Evolutionary conservation across 2,797 vertebrate species (phyloP).

Genomic region (Gephyroberyx darwinii): DNA sequence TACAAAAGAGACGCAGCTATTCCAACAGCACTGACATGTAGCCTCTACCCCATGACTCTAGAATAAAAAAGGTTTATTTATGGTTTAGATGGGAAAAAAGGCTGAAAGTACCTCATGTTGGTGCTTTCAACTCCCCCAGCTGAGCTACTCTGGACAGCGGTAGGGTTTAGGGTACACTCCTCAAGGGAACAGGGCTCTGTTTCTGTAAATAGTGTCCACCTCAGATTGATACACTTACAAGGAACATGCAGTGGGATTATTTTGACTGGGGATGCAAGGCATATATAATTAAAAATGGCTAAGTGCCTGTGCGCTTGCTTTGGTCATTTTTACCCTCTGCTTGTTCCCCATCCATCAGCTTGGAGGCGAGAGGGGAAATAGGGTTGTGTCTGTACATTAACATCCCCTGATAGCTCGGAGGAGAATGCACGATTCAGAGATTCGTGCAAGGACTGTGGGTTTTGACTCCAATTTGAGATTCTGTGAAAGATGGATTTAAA

Average conservation of each 20-base stretch:
- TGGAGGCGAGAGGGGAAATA: slow-evolving; percentile 30
- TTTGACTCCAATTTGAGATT: slow-evolving; percentile 22
- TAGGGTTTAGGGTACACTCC: slow-evolving; percentile 36
- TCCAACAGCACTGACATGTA: slow-evolving; percentile 73
- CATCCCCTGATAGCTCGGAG: slow-evolving; percentile 6
- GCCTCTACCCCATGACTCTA: slow-evolving; percentile 66
- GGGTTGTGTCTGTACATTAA: slow-evolving; percentile 40
- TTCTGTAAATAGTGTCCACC: slow-evolving; percentile 66
- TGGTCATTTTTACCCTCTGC: slow-evolving; percentile 48
- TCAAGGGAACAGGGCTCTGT: slow-evolving; percentile 33
- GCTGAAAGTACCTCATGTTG: slow-evolving; percentile 70
- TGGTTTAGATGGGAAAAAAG: slow-evolving; percentile 59
- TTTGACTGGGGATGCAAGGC: slow-evolving; percentile 65
- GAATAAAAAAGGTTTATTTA: slow-evolving; percentile 75
- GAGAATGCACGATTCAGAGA: slow-evolving; percentile 56
- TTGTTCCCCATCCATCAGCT: slow-evolving; percentile 58
- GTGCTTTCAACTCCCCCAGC: slow-evolving; percentile 69
- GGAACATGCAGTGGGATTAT: slow-evolving; percentile 62
- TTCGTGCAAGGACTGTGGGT: slow-evolving; percentile 27
- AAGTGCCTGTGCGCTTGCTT: slow-evolving; percentile 68
- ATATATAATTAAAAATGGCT: slow-evolving; percentile 81
- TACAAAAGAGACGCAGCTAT: slow-evolving; percentile 74
- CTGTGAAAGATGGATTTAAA: slow-evolving; percentile 40
- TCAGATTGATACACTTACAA: slow-evolving; percentile 69
- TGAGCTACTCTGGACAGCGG: slow-evolving; percentile 48